Evolutionary conservation across 2,113 vertebrate genomes (phyloP).

Genomic region (Phalacrocorax aristotelis): DNA sequence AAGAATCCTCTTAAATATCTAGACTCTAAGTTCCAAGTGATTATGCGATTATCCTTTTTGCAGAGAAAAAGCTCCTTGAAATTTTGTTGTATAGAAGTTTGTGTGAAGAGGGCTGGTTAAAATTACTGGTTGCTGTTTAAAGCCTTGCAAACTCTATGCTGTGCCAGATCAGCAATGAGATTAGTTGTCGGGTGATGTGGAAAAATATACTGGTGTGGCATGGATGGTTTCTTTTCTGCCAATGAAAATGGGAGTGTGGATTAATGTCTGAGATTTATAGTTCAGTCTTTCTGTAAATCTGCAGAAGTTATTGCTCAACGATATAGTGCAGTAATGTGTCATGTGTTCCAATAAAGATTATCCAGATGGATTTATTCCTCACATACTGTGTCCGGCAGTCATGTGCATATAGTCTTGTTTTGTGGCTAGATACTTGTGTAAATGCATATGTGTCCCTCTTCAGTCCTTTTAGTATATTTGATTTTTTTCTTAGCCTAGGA

Average conservation of each 20-base stretch:
- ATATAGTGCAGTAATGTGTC: background rate
- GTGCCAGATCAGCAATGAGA: constrained; percentile 2
- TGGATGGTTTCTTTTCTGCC: background rate
- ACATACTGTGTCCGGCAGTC: background rate
- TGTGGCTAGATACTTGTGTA: background rate
- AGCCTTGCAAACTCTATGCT: background rate
- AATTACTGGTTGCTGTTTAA: constrained; percentile 10
- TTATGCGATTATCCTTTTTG: constrained; percentile 40
- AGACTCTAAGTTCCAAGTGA: background rate
- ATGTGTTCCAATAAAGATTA: constrained; percentile 33
- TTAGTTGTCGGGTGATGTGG: constrained; percentile 15
- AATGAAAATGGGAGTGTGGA: constrained; percentile 1
- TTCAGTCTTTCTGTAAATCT: constrained; percentile 32
- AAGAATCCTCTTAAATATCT: constrained; percentile 41
- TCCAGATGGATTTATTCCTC: background rate
- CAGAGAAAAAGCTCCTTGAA: constrained; percentile 39
- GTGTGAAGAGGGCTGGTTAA: background rate
- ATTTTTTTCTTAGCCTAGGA: background rate
- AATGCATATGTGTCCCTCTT: background rate
- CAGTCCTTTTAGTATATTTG: background rate
- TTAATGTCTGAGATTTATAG: constrained; percentile 40
- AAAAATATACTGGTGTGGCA: constrained; percentile 35
- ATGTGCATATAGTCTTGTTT: background rate
- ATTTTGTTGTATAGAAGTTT: constrained; percentile 24
- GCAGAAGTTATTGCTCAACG: constrained; percentile 33